Evolutionary conservation across 2,113 vertebrate species (phyloP), one percentile per base, ranked within the genome.

Genomic region (Oreochromis spilurus): DNA sequence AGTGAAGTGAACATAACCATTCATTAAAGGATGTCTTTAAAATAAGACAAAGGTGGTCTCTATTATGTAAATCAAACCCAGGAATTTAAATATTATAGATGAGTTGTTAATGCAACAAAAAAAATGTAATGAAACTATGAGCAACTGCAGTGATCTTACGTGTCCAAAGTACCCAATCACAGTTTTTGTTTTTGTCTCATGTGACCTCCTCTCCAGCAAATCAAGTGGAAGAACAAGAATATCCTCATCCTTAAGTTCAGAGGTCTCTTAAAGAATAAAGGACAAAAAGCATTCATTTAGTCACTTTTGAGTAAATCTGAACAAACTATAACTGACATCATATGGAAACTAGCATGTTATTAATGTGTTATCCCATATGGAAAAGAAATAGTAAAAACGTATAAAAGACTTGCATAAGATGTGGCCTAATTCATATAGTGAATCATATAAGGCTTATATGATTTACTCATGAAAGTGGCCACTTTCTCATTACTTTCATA

Each of bases 211-310:
- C 16, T 98, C 95, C 45, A 96, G 95, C 95, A 99, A 90, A 95
- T 99, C 98, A 40, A 99, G 97, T 3, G 97, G 97, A 91, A 99
- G 95, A 85, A 99, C 95, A 5, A 98, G 95, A 90, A 99, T 95
- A 88, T 99, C 97, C 50, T 96, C 95, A 70, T 96, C 97, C 92
- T 92, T 91, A 91, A 99, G 94, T 87, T 26, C 93, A 82, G 97
- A 97, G 29, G 93, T 94, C 87, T 98, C 99, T 99, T 77, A 65
- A 65, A 65, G 10, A 36, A n/a, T 3, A 84, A 78, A 83, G 19
- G 21, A 38, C 90, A 75, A 50, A 86, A 5, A 50, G 0, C n/a
- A 88, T 65, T 85, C 82, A 36, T 21, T 19, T 21, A 12, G 6
- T 70, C 9, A 83, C 4, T 78, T 60, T 5, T 55, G 34, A 58